Base-by-base conservation (phyloP, 2,797 vertebrate species). In the Pangasius mekongensis region DNA sequence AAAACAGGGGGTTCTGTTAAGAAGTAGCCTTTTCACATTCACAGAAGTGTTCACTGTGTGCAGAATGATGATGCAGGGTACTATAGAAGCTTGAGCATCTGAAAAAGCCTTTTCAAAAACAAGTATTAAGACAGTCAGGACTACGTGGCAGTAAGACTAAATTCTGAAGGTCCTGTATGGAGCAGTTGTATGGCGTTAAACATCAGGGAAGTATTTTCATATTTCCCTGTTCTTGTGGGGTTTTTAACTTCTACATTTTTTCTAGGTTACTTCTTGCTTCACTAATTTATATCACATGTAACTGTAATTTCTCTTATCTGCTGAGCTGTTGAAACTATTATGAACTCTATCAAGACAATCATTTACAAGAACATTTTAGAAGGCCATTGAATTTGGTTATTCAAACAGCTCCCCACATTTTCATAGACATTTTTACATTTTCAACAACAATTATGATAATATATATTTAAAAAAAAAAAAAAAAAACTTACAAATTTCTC, bases 401-500 rank as follows among this genome's bases (percentile, higher is more conserved):
- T 60, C 33, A 33, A 56, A 27, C 33, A 81, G 54, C 33, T 39
- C 6, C 33, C 6, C 6, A n/a, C 43, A 82, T n/a, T 39, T 27
- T 16, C 2, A 78, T 9, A 54, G 22, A 6, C 33, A 39, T 60
- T 56, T 47, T 30, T 9, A 77, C 43, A 52, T 77, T 30, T 78
- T 3, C 16, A n/a, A 13, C 24, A 27, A 49, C 73, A 76, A 52
- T 58, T 82, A 76, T 27, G 20, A 43, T 73, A 39, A 71, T 76
- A n/a, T n/a, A 47, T 77, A 49, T 76, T 58, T 1, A 6, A 33
- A 69, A 52, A 77, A 5, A 6, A 33, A 69, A 52, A 77, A 77
- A 54, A 8, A 18, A 0, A 56, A 81, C 99, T 99, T 97, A 99
- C 99, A 96, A 99, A 99, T 96, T 98, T 99, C 93, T 99, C 98